Percentiles rank a stretch among this genome's conserved stretches.
Conservation (phyloP, 2,113 vertebrate genomes). For the Sylvilagus bachmani region DNA sequence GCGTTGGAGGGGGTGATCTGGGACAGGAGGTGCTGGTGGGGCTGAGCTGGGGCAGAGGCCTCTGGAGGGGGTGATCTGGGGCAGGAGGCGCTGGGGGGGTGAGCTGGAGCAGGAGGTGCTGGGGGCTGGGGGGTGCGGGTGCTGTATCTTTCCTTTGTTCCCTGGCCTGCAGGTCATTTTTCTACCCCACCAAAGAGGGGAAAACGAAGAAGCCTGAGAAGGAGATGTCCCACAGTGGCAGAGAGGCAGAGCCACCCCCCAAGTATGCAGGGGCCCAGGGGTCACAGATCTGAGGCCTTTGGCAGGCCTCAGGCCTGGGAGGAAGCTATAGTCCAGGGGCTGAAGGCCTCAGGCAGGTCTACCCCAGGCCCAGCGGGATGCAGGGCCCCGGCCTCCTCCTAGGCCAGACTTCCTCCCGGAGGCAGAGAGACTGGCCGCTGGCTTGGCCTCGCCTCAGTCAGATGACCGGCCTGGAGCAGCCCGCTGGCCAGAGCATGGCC, state of each 20-base stretch:
- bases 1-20: too few relatives aligned
- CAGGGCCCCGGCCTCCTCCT: not conserved
- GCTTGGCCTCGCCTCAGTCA: not conserved
- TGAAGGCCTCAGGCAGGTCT: not conserved
- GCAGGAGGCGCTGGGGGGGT: too few relatives aligned
- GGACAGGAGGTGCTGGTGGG: too few relatives aligned
- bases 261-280: conserved; percentile 54
- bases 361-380: not conserved
- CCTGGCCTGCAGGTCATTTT: conserved; percentile 90
- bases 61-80: too few relatives aligned
- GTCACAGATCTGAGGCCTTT: not conserved
- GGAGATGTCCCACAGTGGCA: conserved; percentile 67
- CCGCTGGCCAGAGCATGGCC: not conserved
- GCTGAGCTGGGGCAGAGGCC: too few relatives aligned
- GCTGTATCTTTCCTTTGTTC: not conserved
- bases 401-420: not conserved
- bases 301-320: not conserved
- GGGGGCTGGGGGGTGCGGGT: not conserved
- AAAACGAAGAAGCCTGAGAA: conserved; percentile 86
- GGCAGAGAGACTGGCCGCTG: not conserved
- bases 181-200: conserved; percentile 88
- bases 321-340: not conserved
- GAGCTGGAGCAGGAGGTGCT: not conserved
- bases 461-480: not conserved
- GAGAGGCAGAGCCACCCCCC: conserved; percentile 64